phyloP scores from a whole-genome alignment of 2,888 invertebrate species.

The Pegoplata infirma region DNA sequence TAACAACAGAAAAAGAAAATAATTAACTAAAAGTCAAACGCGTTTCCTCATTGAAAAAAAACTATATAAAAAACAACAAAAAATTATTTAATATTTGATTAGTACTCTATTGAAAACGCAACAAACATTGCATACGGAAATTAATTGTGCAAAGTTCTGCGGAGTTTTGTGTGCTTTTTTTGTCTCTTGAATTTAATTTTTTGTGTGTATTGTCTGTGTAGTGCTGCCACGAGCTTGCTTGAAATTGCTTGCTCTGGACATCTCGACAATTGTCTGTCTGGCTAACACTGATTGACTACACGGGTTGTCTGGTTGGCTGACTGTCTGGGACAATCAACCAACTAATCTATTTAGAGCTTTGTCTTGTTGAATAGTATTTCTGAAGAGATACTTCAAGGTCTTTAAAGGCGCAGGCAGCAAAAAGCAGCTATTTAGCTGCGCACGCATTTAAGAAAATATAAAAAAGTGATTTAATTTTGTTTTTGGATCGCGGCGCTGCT shows the following conservation, averaged over 20 bases:
- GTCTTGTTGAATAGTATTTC: conserved; percentile 39
- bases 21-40: conserved; percentile 30
- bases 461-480: conserved; percentile 34
- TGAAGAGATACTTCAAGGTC: conserved; percentile 56
- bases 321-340: conserved; percentile 8
- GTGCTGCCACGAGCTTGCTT: conserved; percentile 57
- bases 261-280: conserved; percentile 24
- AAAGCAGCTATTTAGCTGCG: conserved; percentile 57
- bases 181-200: conserved; percentile 7
- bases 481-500: conserved; percentile 36
- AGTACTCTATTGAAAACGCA: conserved; percentile 6
- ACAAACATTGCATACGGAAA: conserved; percentile 33
- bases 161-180: conserved; percentile 28
- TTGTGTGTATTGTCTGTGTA: conserved; percentile 52
- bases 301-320: not conserved
- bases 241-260: conserved; percentile 25
- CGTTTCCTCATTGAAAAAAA: conserved; percentile 12
- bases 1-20: conserved; percentile 53
- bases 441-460: conserved; percentile 54
- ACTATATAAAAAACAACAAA: not conserved
- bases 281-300: conserved; percentile 20
- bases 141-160: conserved; percentile 19
- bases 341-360: conserved; percentile 17
- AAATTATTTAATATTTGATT: not conserved
- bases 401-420: conserved; percentile 40